These are phyloP conservation scores for Spodoptera frugiperda DNA, from an alignment of 1,140 invertebrate species.

Conservation along the genomic window DNA sequence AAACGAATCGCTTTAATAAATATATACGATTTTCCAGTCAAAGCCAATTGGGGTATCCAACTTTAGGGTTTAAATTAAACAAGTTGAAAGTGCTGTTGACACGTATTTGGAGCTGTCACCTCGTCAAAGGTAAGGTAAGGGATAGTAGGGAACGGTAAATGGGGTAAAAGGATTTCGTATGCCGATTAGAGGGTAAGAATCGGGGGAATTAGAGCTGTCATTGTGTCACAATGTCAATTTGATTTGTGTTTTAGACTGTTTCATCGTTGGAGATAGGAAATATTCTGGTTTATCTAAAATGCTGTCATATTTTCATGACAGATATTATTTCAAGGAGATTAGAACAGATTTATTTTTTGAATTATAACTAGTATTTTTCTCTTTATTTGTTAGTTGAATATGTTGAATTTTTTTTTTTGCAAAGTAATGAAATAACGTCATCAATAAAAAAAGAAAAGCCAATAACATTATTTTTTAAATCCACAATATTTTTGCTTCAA, in stretches of 20 bases:
- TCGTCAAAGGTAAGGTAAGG: constrained; percentile 42
- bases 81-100: constrained; percentile 48
- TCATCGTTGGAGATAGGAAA: not conserved
- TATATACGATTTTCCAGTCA: constrained; percentile 45
- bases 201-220: constrained; percentile 36
- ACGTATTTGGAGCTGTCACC: constrained; percentile 43
- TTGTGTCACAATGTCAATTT: constrained; percentile 25
- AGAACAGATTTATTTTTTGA: too few species aligned
- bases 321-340: too few species aligned
- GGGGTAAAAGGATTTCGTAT: constrained; percentile 26
- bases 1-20: constrained; percentile 22
- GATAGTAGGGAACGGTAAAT: constrained; percentile 27
- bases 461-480: too few species aligned
- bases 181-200: constrained; percentile 25
- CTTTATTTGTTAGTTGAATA: too few species aligned
- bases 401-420: too few species aligned
- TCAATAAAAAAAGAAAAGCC: too few species aligned
- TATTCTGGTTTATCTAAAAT: not conserved
- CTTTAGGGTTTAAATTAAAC: constrained; percentile 46
- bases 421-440: too few species aligned
- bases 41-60: constrained; percentile 40
- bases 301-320: not conserved
- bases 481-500: too few species aligned
- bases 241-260: constrained; percentile 21
- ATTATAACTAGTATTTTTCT: too few species aligned